phyloP scores from a whole-genome alignment of 1,140 invertebrate species.

The Cyrtorhinus lividipennis region DNA sequence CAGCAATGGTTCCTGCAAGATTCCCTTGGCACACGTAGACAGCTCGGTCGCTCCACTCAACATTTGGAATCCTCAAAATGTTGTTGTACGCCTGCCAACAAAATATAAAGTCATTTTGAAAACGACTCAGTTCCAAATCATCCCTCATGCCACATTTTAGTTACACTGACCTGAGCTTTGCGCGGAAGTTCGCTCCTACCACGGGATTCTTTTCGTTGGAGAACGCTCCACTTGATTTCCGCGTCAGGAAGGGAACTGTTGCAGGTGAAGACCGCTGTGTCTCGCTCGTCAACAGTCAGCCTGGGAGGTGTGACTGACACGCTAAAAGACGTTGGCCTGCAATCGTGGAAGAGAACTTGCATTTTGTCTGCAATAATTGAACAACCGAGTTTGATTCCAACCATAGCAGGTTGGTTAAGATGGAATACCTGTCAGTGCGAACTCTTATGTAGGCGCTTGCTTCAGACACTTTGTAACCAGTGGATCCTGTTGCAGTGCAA shows the following conservation, averaged over 20 bases:
- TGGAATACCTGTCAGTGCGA: background rate
- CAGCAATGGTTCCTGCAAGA: constrained; percentile 35
- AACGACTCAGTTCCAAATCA: background rate
- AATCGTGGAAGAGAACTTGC: no score
- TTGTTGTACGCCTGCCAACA: constrained; percentile 44
- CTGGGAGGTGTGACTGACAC: background rate
- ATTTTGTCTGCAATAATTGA: no score
- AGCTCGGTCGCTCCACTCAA: constrained; percentile 43
- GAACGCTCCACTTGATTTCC: background rate
- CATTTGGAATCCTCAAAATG: constrained; percentile 50
- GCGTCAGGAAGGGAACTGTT: background rate
- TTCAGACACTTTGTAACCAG: constrained; percentile 27
- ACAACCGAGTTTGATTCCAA: no score
- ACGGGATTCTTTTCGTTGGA: background rate
- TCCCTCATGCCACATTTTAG: background rate
- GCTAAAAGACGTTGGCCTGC: no score
- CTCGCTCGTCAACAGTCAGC: background rate
- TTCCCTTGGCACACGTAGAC: constrained; percentile 39
- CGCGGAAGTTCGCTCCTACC: background rate
- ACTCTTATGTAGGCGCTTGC: constrained; percentile 30
- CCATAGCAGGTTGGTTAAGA: no score
- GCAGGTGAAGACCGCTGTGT: background rate
- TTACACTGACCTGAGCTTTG: background rate
- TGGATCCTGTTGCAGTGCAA: constrained; percentile 42
- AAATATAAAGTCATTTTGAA: background rate